These are phyloP conservation scores for Xylota segnis DNA, from an alignment of 2,888 invertebrate genomes.

Conservation along the genomic window DNA sequence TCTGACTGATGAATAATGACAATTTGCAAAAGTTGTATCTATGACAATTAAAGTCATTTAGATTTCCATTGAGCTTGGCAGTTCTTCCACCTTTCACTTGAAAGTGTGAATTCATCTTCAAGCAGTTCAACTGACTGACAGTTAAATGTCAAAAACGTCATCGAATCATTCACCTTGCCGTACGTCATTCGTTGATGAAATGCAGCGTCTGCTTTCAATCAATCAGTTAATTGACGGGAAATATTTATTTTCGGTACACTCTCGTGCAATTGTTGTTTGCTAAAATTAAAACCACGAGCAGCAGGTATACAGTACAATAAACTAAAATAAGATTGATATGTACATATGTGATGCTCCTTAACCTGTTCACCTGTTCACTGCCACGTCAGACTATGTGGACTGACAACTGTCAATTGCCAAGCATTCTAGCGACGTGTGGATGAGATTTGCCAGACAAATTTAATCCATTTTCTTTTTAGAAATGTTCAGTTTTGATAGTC, in stretches of 20 bases:
- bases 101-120: background rate
- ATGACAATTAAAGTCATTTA: background rate
- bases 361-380: no score
- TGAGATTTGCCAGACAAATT: no score
- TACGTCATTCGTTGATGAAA: background rate
- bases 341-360: no score
- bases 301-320: constrained; percentile 3
- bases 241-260: background rate
- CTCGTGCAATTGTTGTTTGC: background rate
- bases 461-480: no score
- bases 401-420: no score
- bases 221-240: constrained; percentile 2
- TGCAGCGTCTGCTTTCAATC: constrained; percentile 9
- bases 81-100: background rate
- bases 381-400: no score
- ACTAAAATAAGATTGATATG: background rate
- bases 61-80: background rate
- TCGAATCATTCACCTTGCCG: constrained; percentile 1
- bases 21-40: background rate
- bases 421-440: no score
- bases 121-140: background rate
- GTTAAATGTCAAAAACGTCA: background rate
- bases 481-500: no score
- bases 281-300: constrained; percentile 1
- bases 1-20: constrained; percentile 1